Evolutionary conservation across 2,797 vertebrate genomes (phyloP).

Genomic region (Arnoldichthys spilopterus): DNA sequence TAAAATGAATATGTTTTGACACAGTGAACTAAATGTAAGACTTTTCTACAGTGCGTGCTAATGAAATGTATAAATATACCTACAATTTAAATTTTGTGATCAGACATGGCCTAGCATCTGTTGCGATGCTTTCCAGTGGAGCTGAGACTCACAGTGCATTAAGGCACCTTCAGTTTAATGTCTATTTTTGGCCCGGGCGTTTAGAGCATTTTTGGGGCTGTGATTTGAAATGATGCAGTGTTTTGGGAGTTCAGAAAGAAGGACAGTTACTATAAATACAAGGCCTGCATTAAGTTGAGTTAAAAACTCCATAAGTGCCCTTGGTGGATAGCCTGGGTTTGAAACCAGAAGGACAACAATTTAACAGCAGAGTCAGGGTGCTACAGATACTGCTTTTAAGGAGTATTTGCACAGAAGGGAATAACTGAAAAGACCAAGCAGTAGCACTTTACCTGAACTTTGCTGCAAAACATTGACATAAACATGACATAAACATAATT

Average conservation of each 20-base stretch:
- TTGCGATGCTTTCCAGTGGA: not conserved
- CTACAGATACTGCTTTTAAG: not conserved
- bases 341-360: not conserved
- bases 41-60: too few relatives aligned
- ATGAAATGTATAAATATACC: too few relatives aligned
- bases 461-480: too few relatives aligned
- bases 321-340: slow-evolving; percentile 29
- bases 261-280: slow-evolving; percentile 73
- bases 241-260: slow-evolving; percentile 66
- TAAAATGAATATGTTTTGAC: too few relatives aligned
- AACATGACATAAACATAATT: too few relatives aligned
- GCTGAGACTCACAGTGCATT: slow-evolving; percentile 9
- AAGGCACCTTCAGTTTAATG: slow-evolving; percentile 58
- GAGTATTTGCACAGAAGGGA: not conserved
- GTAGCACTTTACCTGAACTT: too few relatives aligned
- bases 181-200: slow-evolving; percentile 61
- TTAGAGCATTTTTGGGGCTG: slow-evolving; percentile 59
- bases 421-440: not conserved
- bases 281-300: slow-evolving; percentile 63
- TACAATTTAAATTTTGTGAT: not conserved
- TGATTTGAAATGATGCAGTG: slow-evolving; percentile 59
- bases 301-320: slow-evolving; percentile 56
- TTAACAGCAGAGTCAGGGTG: not conserved
- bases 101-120: not conserved
- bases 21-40: too few relatives aligned